These are phyloP conservation scores for Chaetodon trifascialis DNA, from an alignment of 2,113 vertebrate genomes.

Conservation along the genomic window DNA sequence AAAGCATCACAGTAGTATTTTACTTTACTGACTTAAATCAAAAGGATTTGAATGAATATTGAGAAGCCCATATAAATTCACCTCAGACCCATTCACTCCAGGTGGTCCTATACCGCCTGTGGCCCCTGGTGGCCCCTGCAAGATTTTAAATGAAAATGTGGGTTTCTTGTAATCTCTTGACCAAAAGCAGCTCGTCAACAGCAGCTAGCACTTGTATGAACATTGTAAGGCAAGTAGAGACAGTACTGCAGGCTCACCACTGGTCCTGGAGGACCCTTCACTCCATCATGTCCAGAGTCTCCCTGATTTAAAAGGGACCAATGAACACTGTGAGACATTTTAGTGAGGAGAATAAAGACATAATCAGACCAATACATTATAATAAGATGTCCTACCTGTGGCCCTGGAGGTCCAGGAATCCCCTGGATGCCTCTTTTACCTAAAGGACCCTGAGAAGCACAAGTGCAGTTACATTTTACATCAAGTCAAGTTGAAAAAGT, in stretches of 20 bases:
- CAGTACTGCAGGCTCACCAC: conserved; percentile 73
- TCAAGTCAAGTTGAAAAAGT: not conserved
- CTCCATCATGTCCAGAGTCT: conserved; percentile 79
- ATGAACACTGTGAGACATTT: not conserved
- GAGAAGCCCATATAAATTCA: conserved; percentile 57
- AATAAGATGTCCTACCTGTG: conserved; percentile 72
- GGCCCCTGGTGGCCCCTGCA: conserved; percentile 82
- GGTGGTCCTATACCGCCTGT: conserved; percentile 75
- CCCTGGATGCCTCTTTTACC: conserved; percentile 84
- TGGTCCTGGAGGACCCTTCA: conserved; percentile 78
- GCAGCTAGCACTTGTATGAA: not conserved
- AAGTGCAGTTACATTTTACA: not conserved
- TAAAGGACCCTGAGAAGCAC: conserved; percentile 73
- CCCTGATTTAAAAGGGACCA: conserved; percentile 74
- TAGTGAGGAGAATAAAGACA: not conserved
- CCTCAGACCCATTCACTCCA: conserved; percentile 86
- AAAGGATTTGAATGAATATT: not conserved
- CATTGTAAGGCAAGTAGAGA: not conserved
- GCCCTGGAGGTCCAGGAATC: conserved; percentile 78
- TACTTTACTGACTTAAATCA: not conserved
- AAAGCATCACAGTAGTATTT: not conserved
- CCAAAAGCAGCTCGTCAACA: not conserved
- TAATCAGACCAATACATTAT: not conserved
- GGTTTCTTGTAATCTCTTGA: not conserved
- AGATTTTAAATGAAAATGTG: conserved; percentile 17